Conservation (phyloP, 2,113 vertebrate species). For the Reinhardtius hippoglossoides region DNA sequence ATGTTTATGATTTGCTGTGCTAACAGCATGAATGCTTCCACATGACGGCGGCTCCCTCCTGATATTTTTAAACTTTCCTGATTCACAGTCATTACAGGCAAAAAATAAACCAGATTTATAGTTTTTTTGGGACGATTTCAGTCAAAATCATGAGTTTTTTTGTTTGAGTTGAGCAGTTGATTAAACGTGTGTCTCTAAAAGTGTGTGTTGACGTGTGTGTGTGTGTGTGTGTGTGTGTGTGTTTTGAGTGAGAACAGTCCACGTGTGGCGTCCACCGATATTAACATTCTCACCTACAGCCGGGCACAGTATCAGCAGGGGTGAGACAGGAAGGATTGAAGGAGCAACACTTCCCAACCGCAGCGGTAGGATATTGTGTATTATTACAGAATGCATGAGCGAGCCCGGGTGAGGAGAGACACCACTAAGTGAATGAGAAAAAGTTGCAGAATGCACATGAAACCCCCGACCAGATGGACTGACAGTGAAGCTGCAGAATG, state of each 20-base stretch:
- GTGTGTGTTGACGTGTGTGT: background rate
- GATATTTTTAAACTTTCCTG: conserved; percentile 50
- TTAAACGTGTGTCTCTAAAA: conserved; percentile 15
- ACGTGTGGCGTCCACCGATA: conserved; percentile 8
- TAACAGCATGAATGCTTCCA: conserved; percentile 79
- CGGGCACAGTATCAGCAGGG: conserved; percentile 30
- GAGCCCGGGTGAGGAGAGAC: conserved; percentile 29
- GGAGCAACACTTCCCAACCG: conserved; percentile 27
- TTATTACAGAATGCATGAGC: conserved; percentile 41
- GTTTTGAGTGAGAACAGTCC: background rate
- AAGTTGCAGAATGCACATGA: conserved; percentile 34
- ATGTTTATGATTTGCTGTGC: conserved; percentile 80
- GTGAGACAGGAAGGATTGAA: conserved; percentile 31
- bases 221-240: background rate
- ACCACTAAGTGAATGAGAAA: conserved; percentile 37
- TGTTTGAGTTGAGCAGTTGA: background rate
- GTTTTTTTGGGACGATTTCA: conserved; percentile 24
- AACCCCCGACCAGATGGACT: conserved; percentile 36
- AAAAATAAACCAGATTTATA: conserved; percentile 28
- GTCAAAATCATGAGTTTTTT: conserved; percentile 18
- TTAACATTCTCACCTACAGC: conserved; percentile 31
- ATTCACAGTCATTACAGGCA: conserved; percentile 43
- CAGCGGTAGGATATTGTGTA: conserved; percentile 15
- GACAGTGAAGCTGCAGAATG: conserved; percentile 30
- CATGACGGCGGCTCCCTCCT: conserved; percentile 67